These are phyloP conservation scores for Helogale parvula DNA, from an alignment of 2,113 vertebrate genomes.

Conservation along the genomic window DNA sequence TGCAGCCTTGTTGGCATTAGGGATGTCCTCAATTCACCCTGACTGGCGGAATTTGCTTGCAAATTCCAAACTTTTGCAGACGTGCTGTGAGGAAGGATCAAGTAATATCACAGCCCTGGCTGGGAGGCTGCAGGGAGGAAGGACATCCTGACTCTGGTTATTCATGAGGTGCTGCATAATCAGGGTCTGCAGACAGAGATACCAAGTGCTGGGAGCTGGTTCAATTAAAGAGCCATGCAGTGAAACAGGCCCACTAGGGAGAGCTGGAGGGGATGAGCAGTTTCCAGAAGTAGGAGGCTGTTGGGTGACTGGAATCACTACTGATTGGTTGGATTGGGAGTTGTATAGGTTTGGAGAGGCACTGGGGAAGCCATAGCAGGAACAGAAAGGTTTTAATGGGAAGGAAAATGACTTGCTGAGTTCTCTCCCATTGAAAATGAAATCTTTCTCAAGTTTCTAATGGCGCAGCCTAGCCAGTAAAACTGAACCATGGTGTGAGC, in stretches of 20 bases:
- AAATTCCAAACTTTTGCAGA: conserved; percentile 82
- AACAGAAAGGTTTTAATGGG: neutral
- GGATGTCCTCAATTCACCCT: conserved; percentile 78
- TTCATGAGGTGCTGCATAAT: conserved; percentile 81
- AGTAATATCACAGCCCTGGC: conserved; percentile 71
- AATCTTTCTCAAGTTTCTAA: neutral
- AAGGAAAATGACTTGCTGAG: neutral
- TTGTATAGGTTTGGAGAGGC: neutral
- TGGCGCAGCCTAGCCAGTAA: neutral
- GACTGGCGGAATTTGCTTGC: conserved; percentile 80
- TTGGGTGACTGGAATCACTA: neutral
- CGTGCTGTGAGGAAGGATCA: conserved; percentile 74
- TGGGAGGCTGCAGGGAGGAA: conserved; percentile 75
- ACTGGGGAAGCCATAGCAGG: neutral
- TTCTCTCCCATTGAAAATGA: conserved; percentile 28
- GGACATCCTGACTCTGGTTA: conserved; percentile 79
- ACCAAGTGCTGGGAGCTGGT: conserved; percentile 53
- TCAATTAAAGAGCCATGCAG: conserved; percentile 75
- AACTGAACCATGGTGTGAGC: neutral
- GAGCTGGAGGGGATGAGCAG: conserved; percentile 36
- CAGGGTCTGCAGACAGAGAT: conserved; percentile 82
- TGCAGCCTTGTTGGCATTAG: conserved; percentile 67
- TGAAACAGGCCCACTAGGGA: conserved; percentile 43
- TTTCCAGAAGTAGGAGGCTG: neutral
- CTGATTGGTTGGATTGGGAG: neutral